These are phyloP conservation scores for Euphonia xanthogaster DNA, from an alignment of 2,797 vertebrate genomes.

Conservation along the genomic window DNA sequence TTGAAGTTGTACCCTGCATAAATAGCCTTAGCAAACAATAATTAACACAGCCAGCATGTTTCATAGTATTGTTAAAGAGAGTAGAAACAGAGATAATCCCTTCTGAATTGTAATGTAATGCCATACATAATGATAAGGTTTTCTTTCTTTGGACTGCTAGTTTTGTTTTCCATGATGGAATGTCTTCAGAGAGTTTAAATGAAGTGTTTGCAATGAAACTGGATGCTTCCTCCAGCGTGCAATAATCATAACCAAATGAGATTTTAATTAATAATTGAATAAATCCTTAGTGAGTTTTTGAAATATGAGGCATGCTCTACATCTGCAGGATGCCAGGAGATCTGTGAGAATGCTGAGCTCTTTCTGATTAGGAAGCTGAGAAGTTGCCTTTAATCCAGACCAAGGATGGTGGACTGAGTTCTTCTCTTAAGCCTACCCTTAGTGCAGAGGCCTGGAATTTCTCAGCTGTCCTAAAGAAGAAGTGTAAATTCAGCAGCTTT, in stretches of 20 bases:
- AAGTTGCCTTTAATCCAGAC: neutral
- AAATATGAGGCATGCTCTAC: neutral
- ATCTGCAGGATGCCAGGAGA: neutral
- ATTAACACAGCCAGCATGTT: neutral
- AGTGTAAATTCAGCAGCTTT: neutral
- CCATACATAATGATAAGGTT: neutral
- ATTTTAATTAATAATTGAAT: conserved; percentile 8
- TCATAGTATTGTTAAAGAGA: neutral
- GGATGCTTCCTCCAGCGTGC: neutral
- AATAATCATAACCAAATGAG: conserved; percentile 32
- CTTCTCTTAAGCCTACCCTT: neutral
- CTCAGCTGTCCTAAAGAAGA: neutral
- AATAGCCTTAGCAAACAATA: neutral
- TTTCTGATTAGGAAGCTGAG: neutral
- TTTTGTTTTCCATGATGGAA: neutral
- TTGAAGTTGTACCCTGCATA: neutral
- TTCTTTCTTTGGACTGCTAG: neutral
- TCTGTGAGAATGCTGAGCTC: neutral
- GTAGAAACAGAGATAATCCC: neutral
- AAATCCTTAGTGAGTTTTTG: neutral
- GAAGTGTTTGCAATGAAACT: neutral
- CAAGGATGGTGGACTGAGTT: neutral
- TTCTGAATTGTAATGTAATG: neutral
- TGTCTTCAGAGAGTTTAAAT: conserved; percentile 2
- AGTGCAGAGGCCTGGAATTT: neutral